Evolutionary conservation across 1,140 invertebrate genomes (phyloP).

Genomic region (Cydia amplana): DNA sequence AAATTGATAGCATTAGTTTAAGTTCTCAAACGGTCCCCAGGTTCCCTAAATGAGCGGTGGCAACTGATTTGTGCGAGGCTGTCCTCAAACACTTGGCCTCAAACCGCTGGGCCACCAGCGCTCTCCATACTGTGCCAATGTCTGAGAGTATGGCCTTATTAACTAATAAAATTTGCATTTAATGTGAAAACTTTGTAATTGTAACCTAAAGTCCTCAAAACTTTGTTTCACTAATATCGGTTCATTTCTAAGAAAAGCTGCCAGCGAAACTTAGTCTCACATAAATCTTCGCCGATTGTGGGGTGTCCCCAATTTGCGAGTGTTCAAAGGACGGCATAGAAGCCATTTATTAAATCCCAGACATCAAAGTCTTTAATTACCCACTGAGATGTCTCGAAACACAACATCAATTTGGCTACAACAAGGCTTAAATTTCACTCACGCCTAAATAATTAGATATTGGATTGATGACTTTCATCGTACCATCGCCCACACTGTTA

Average conservation of each 20-base stretch:
- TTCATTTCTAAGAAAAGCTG: not conserved
- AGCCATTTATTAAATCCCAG: not conserved
- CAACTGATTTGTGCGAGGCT: too few species aligned
- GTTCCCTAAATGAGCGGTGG: too few species aligned
- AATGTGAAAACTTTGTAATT: not conserved
- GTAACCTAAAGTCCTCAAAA: not conserved
- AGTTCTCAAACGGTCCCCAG: too few species aligned
- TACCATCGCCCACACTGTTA: too few species aligned
- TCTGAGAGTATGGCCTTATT: too few species aligned
- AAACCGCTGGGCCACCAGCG: too few species aligned
- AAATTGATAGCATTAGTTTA: too few species aligned
- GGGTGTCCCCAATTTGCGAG: not conserved
- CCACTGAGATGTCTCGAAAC: not conserved
- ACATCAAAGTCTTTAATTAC: conserved; percentile 17
- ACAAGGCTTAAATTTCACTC: not conserved
- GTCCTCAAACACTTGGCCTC: too few species aligned
- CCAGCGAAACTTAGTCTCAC: not conserved
- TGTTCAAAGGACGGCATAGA: conserved; percentile 4
- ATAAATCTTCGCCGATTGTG: not conserved
- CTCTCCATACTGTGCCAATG: too few species aligned
- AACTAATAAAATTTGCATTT: too few species aligned
- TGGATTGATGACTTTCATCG: not conserved
- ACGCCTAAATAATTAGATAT: not conserved
- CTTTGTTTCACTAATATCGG: not conserved
- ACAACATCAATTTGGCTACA: conserved; percentile 10